These are phyloP conservation scores for Eristalis intricaria DNA, from an alignment of 2,888 invertebrate genomes.

Conservation along the genomic window DNA sequence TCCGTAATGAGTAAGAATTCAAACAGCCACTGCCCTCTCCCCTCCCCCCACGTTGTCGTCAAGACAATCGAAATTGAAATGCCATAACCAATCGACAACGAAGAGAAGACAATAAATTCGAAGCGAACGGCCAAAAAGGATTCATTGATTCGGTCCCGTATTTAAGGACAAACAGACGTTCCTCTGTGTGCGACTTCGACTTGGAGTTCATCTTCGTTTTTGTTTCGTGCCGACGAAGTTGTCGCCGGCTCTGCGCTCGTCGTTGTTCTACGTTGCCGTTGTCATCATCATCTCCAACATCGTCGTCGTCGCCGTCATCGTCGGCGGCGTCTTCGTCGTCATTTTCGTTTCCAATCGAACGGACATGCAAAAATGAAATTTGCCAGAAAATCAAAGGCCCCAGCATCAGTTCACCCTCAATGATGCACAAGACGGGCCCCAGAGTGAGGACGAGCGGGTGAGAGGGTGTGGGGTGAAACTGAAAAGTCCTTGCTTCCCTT, in stretches of 20 bases:
- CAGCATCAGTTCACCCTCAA: conserved; percentile 8
- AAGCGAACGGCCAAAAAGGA: conserved; percentile 51
- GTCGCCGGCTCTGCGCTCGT: neutral
- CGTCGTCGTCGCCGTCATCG: conserved; percentile 42
- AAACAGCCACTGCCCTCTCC: conserved; percentile 3
- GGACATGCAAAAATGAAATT: conserved; percentile 71
- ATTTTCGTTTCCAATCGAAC: conserved; percentile 71
- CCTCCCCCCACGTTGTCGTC: neutral
- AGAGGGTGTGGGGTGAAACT: too few relatives aligned
- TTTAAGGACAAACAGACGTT: conserved; percentile 70
- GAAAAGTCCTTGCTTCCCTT: conserved; percentile 13
- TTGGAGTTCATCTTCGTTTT: conserved; percentile 8
- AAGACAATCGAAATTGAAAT: conserved; percentile 66
- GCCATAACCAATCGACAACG: conserved; percentile 68
- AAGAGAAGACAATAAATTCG: conserved; percentile 43
- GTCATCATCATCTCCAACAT: conserved; percentile 2
- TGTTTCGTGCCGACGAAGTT: neutral
- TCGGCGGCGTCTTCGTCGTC: conserved; percentile 30
- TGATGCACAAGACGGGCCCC: neutral
- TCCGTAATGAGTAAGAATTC: conserved; percentile 62
- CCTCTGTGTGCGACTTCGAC: neutral
- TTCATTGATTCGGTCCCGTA: conserved; percentile 71
- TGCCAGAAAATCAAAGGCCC: conserved; percentile 69
- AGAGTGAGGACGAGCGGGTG: neutral
- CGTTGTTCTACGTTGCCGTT: neutral